Evolutionary conservation across 1,140 invertebrate genomes (phyloP).

Genomic region (Euglossa dilemma): DNA sequence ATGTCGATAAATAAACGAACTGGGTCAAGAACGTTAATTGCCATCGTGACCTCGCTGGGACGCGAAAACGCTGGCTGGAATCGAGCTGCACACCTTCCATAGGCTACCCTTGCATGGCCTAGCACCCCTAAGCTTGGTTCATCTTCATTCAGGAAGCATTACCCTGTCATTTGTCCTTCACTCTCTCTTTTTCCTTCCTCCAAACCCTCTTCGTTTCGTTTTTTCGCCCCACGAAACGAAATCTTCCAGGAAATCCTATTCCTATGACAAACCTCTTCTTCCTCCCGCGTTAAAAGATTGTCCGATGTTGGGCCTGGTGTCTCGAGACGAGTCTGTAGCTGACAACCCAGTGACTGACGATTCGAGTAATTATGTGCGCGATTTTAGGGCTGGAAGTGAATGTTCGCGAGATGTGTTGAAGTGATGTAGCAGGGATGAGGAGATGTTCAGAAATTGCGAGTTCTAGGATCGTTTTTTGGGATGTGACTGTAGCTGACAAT

Average conservation of each 20-base stretch:
- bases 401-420: too few relatives aligned
- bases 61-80: not conserved
- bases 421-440: too few relatives aligned
- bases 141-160: conserved; percentile 29
- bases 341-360: too few relatives aligned
- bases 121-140: conserved; percentile 27
- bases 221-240: not conserved
- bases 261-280: conserved; percentile 7
- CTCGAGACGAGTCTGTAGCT: too few relatives aligned
- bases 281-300: not conserved
- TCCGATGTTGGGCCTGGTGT: not conserved
- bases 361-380: too few relatives aligned
- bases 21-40: conserved; percentile 32
- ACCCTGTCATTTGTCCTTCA: conserved; percentile 46
- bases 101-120: conserved; percentile 16
- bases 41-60: not conserved
- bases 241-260: not conserved
- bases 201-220: not conserved
- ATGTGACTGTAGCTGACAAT: too few relatives aligned
- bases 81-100: not conserved
- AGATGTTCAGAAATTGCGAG: too few relatives aligned
- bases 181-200: not conserved
- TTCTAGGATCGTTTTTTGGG: too few relatives aligned
- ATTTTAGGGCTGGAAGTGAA: too few relatives aligned
- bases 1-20: conserved; percentile 15